A percentile compares a stretch with the other conserved stretches of the same genome.
These are phyloP conservation scores for Ascidia mentula DNA, from an alignment of 23 tunicate species.

Conservation along the genomic window DNA sequence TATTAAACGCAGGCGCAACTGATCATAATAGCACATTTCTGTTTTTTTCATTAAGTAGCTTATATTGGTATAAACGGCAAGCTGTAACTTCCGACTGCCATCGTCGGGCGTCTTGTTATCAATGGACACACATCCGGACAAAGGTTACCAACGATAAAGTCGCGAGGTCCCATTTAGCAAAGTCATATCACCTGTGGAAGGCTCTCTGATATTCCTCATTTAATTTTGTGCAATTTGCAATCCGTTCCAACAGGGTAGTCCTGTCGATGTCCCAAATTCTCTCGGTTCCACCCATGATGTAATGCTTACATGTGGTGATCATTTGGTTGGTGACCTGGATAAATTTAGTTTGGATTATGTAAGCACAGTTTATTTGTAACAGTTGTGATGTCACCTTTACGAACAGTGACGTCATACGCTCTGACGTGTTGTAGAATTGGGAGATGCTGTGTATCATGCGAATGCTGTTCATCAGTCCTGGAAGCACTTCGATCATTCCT, in stretches of 20 bases:
- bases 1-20: too few species aligned
- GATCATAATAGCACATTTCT: too few species aligned
- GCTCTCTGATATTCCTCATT: constrained; percentile 91
- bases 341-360: neutral
- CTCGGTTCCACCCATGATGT: constrained; percentile 93
- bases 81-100: too few species aligned
- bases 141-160: neutral
- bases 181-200: constrained; percentile 85
- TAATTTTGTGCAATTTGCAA: constrained; percentile 66
- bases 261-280: constrained; percentile 96
- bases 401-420: constrained; percentile 98
- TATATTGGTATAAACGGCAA: too few species aligned
- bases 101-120: too few species aligned
- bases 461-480: constrained; percentile 96
- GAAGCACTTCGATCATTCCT: constrained; percentile 95
- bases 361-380: neutral
- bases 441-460: constrained; percentile 99
- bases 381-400: constrained; percentile 93
- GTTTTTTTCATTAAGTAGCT: too few species aligned
- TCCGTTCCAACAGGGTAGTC: constrained; percentile 65
- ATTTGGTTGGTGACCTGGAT: constrained; percentile 97
- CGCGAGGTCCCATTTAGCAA: neutral
- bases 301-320: constrained; percentile 98
- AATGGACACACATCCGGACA: too few species aligned
- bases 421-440: constrained; percentile 98